Percentiles rank a stretch among this genome's conserved stretches.
These are phyloP conservation scores for Muntiacus muntjak DNA, from an alignment of 2,113 vertebrate species.

Conservation along the genomic window DNA sequence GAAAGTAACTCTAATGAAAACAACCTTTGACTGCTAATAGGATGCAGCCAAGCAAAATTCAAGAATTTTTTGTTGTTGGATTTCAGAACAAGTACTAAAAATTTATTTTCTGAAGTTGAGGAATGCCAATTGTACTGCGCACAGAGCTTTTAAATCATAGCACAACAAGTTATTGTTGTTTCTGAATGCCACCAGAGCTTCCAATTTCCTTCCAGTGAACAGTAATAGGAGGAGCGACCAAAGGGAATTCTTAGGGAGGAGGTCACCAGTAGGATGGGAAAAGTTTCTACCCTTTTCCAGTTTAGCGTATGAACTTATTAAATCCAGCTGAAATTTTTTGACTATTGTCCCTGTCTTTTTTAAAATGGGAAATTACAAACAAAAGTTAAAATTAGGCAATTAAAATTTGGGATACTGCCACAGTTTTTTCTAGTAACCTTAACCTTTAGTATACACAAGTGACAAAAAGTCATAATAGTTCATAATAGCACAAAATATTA, in stretches of 20 bases:
- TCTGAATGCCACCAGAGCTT: background rate
- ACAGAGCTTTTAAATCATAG: background rate
- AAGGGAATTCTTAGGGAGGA: constrained; percentile 39
- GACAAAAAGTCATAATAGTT: background rate
- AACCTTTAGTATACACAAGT: background rate
- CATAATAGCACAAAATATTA: background rate
- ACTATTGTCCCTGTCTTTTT: constrained; percentile 14
- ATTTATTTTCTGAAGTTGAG: constrained; percentile 48
- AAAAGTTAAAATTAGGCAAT: background rate
- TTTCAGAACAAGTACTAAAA: constrained; percentile 52
- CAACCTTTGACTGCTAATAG: constrained; percentile 22
- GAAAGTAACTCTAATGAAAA: constrained; percentile 13
- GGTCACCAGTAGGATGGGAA: constrained; percentile 31
- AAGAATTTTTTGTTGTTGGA: constrained; percentile 40
- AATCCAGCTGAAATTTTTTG: constrained; percentile 58
- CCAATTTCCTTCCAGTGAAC: constrained; percentile 39
- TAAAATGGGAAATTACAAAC: constrained; percentile 26
- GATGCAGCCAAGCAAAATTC: background rate
- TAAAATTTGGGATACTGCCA: background rate
- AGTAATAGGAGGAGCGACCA: constrained; percentile 34
- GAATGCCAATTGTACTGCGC: constrained; percentile 4
- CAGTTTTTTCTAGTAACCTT: background rate
- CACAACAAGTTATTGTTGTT: background rate
- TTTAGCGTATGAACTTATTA: constrained; percentile 50
- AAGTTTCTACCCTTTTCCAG: constrained; percentile 12